A percentile compares a stretch with the other conserved stretches of the same genome.
These are phyloP conservation scores for Gallinago media DNA, from an alignment of 2,113 vertebrate species.

Conservation along the genomic window DNA sequence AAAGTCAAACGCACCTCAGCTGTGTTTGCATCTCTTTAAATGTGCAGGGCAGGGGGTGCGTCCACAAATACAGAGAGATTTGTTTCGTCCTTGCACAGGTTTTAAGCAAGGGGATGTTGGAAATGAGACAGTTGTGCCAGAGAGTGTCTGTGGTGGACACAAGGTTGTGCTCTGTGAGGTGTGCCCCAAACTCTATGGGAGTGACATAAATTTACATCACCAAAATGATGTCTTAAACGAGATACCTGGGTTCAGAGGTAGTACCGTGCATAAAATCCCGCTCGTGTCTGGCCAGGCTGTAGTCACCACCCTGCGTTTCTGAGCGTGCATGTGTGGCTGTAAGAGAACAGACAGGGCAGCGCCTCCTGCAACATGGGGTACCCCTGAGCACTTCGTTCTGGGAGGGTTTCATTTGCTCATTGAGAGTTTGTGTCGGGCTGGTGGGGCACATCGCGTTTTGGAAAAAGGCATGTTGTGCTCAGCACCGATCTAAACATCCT, in stretches of 20 bases:
- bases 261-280: not conserved
- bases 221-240: not conserved
- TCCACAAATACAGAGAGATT: not conserved
- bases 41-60: not conserved
- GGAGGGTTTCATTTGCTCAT: not conserved
- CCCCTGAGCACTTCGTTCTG: not conserved
- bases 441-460: accelerated
- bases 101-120: not conserved
- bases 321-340: not conserved
- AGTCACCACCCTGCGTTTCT: not conserved
- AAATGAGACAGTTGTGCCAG: not conserved
- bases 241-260: accelerated
- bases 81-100: not conserved
- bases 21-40: not conserved
- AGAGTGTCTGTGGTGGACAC: too few species aligned
- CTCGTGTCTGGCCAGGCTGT: not conserved
- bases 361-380: not conserved
- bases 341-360: not conserved
- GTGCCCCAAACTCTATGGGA: not conserved
- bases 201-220: not conserved
- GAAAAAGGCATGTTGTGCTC: not conserved
- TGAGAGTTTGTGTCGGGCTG: not conserved
- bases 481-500: not conserved
- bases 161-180: not conserved
- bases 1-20: not conserved